Conservation (phyloP, 1,140 invertebrate species). For the Planococcus citri region DNA sequence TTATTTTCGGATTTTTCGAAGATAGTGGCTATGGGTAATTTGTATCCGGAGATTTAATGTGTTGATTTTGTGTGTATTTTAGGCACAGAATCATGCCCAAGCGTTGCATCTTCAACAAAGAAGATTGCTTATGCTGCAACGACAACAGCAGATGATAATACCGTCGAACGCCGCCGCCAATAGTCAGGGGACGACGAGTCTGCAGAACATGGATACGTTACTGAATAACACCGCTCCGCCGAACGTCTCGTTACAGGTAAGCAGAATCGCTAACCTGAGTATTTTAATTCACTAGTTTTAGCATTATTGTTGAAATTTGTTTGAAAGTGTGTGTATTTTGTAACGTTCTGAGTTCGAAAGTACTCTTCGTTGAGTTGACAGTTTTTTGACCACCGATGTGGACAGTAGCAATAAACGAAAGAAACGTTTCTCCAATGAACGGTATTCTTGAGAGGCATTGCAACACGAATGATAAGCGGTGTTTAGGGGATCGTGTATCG, state of each 20-base stretch:
- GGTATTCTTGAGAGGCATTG: not conserved
- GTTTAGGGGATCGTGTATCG: not conserved
- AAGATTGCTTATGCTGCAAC: slow-evolving; percentile 35
- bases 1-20: too few species aligned
- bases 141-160: slow-evolving; percentile 55
- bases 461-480: not conserved
- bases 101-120: slow-evolving; percentile 29
- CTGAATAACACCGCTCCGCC: slow-evolving; percentile 60
- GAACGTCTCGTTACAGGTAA: slow-evolving; percentile 58
- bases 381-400: too few species aligned
- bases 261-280: not conserved
- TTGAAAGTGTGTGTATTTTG: too few species aligned
- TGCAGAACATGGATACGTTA: slow-evolving; percentile 62
- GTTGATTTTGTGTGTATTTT: too few species aligned
- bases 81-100: too few species aligned
- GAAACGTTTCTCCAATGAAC: not conserved
- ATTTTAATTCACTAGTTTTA: too few species aligned
- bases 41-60: too few species aligned
- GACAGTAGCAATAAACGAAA: not conserved
- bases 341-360: too few species aligned
- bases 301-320: too few species aligned
- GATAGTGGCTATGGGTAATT: too few species aligned
- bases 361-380: too few species aligned
- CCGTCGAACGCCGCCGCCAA: slow-evolving; percentile 49
- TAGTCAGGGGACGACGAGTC: slow-evolving; percentile 33